Conservation (phyloP, 1,140 invertebrate species). For the Oryzaephilus surinamensis region DNA sequence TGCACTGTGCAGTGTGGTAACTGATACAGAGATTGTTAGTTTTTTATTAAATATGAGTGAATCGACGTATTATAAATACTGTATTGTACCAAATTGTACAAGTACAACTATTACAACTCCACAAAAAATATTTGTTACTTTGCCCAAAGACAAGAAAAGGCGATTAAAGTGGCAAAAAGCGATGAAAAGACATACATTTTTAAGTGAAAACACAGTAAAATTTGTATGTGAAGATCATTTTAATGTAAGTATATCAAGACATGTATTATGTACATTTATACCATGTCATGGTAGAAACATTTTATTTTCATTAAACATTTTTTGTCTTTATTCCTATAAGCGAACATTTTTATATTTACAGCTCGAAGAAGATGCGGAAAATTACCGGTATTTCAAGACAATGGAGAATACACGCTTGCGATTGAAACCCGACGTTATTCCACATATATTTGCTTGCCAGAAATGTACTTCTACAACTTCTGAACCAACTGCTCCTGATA, state of each 20-base stretch:
- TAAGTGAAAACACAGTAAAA: background rate
- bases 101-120: background rate
- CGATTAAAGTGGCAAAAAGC: background rate
- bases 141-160: background rate
- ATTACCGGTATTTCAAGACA: constrained; percentile 1
- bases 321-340: background rate
- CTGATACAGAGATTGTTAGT: background rate
- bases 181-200: background rate
- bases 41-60: background rate
- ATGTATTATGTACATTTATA: background rate
- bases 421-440: background rate
- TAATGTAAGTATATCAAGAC: background rate
- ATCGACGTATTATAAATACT: background rate
- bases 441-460: constrained; percentile 3
- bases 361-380: constrained; percentile 1
- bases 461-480: background rate
- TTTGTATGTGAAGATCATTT: constrained; percentile 1
- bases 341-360: background rate
- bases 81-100: background rate
- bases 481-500: too few species aligned
- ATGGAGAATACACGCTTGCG: background rate
- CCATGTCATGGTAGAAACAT: too few species aligned
- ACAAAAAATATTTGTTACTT: background rate
- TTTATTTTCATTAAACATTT: background rate
- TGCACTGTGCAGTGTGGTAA: too few species aligned